These are phyloP conservation scores for Herpetotheres cachinnans DNA, from an alignment of 2,113 vertebrate genomes.

Conservation along the genomic window DNA sequence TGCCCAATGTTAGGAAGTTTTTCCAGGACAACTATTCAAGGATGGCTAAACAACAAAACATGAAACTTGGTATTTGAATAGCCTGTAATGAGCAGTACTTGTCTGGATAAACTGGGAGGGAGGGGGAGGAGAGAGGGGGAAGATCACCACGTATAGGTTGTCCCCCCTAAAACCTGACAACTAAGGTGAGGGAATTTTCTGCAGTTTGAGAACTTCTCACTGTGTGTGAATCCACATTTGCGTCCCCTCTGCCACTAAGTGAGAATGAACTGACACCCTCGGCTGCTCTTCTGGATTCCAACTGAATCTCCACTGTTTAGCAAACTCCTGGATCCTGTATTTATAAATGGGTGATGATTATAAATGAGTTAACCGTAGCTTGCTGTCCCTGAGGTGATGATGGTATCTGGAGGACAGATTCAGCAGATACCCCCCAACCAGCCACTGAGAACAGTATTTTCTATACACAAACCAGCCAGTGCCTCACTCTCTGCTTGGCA, in stretches of 20 bases:
- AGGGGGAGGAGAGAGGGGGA: background rate
- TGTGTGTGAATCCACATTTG: background rate
- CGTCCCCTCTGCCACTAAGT: background rate
- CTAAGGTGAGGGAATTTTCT: background rate
- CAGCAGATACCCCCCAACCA: background rate
- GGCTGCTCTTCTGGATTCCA: background rate
- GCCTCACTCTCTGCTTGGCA: background rate
- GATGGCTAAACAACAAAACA: background rate
- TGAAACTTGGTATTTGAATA: background rate
- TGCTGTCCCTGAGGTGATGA: background rate
- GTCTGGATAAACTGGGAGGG: background rate
- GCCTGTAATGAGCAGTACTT: background rate
- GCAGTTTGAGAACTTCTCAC: background rate
- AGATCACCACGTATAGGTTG: background rate
- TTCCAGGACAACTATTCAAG: background rate
- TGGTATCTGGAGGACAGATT: background rate
- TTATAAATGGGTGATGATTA: background rate
- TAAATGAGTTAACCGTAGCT: fast-evolving
- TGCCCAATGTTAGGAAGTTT: background rate
- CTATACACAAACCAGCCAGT: background rate
- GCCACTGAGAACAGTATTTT: background rate
- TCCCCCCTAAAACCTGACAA: background rate
- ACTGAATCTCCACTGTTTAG: background rate
- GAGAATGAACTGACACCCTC: background rate
- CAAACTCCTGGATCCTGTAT: background rate